phyloP scores from a whole-genome alignment of 2,888 invertebrate species.

The Bibio marci region DNA sequence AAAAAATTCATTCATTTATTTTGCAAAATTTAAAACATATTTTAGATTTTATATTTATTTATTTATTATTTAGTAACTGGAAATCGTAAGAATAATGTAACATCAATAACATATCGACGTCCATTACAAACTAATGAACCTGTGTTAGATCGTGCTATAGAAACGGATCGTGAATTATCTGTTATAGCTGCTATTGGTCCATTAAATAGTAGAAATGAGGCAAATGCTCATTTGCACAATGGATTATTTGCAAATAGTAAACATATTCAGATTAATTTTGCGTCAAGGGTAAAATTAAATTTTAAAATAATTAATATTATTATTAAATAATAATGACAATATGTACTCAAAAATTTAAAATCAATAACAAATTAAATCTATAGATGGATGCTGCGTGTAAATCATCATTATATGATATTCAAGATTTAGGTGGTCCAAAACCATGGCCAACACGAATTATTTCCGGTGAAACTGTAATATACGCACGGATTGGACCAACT shows the following conservation, averaged over 20 bases:
- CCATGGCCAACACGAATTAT: constrained; percentile 57
- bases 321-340: too few relatives aligned
- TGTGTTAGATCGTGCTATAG: constrained; percentile 50
- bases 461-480: constrained; percentile 42
- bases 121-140: constrained; percentile 62
- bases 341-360: too few relatives aligned
- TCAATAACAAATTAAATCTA: too few relatives aligned
- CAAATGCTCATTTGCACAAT: constrained; percentile 57
- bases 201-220: constrained; percentile 60
- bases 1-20: not conserved
- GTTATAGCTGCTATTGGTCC: constrained; percentile 81
- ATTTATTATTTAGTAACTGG: constrained; percentile 39
- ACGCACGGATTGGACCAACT: constrained; percentile 67
- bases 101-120: constrained; percentile 60
- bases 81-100: constrained; percentile 59
- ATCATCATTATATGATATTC: constrained; percentile 42
- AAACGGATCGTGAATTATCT: constrained; percentile 48
- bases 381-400: constrained; percentile 57
- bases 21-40: not conserved
- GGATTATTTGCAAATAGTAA: constrained; percentile 28
- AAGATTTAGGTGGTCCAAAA: constrained; percentile 38
- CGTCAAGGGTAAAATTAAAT: constrained; percentile 32
- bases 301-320: too few relatives aligned
- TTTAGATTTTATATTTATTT: not conserved
- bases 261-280: constrained; percentile 66